Conservation (phyloP, 2,797 vertebrate genomes). For the Pelochelys cantorii region DNA sequence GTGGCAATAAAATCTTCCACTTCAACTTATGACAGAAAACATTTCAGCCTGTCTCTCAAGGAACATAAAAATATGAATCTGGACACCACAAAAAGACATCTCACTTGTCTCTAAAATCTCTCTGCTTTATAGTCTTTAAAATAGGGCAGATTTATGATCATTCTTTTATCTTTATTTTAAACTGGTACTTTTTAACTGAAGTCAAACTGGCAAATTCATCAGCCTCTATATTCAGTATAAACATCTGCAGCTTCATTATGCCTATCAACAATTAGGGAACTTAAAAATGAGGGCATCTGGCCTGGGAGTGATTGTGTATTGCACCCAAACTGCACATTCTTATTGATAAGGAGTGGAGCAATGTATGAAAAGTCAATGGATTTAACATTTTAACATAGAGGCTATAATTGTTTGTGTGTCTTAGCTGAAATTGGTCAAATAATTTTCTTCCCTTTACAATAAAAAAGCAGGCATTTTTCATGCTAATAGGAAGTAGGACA, state of each 20-base stretch:
- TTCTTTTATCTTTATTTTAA: constrained; percentile 30
- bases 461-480: constrained; percentile 25
- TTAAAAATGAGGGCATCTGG: constrained; percentile 71
- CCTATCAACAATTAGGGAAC: constrained; percentile 80
- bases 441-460: constrained; percentile 70
- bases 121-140: constrained; percentile 54
- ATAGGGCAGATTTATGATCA: constrained; percentile 57
- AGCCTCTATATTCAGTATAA: constrained; percentile 63
- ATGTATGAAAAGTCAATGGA: constrained; percentile 70
- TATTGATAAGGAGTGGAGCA: constrained; percentile 76
- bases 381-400: constrained; percentile 56
- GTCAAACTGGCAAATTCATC: constrained; percentile 65
- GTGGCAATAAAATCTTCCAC: constrained; percentile 45
- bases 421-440: constrained; percentile 81
- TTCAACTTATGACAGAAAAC: constrained; percentile 67
- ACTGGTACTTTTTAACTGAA: constrained; percentile 9
- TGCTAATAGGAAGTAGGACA: rapidly evolving
- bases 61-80: constrained; percentile 15
- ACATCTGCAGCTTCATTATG: constrained; percentile 80
- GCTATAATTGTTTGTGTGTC: constrained; percentile 73
- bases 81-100: neutral
- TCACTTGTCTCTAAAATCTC: constrained; percentile 32
- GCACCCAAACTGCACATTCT: constrained; percentile 83
- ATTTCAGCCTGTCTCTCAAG: constrained; percentile 17
- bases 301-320: constrained; percentile 79